Evolutionary conservation across 2,888 invertebrate genomes (phyloP), one percentile per base, ranked within the genome.

Genomic region (Fragum fragum): DNA sequence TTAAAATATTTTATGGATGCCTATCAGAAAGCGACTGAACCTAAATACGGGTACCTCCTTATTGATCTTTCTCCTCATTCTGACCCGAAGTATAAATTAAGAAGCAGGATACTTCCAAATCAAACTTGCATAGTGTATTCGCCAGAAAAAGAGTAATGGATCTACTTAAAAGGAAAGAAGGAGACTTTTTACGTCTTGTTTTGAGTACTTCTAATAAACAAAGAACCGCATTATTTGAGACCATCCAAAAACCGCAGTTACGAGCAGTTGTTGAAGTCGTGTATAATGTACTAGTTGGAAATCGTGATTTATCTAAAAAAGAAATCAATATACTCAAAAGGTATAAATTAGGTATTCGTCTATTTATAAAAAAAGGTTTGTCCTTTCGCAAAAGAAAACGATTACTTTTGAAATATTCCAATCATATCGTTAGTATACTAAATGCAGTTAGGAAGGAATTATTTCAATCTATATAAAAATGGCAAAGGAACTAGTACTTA

Each of bases 61-160:
- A 32, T 86, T 14, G 83, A 86, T 70, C 55, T 83, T 14, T 81
- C 81, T n/a, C 79, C 79, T 0, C 76, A 83, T 42, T 79, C 81
- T 7, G 79, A 86, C 21, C 66, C 81, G 1, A 71, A 63, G 63
- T 85, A 85, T 76, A 68, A 80, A 66, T 70, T 80, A 16, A 39
- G 80, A 29, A 85, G 76, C n/a, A 53, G 75, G 26, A 69, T 82
- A 21, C 73, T 82, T 59, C 80, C 76, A 11, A 80, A 70, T 73
- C 82, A 85, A 57, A 53, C 76, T 26, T 69, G 53, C 26, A 66
- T 47, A 42, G 74, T 82, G 1, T 82, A 76, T 76, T 53, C 39
- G 55, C 73, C 81, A 14, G 63, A 69, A 39, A 57, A 55, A 39
- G 57, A 59, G 70, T 11, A 28, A 83, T 79, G 76, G 63, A 52